These are phyloP conservation scores for Linepithema humile DNA, from an alignment of 1,140 invertebrate genomes.

Conservation along the genomic window DNA sequence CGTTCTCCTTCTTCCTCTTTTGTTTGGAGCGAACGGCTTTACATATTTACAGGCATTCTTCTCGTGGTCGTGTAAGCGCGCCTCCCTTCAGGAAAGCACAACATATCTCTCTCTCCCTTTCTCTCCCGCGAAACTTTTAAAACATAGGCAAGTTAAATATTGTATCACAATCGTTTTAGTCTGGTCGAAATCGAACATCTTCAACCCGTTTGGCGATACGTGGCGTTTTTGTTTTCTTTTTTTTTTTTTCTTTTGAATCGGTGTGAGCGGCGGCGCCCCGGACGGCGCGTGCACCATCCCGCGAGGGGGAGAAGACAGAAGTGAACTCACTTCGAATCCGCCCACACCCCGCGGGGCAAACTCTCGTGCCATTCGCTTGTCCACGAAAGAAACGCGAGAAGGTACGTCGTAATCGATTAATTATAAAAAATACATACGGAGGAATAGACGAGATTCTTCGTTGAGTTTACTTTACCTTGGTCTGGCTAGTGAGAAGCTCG, in stretches of 20 bases:
- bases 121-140: conserved; percentile 68
- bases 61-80: conserved; percentile 70
- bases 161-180: conserved; percentile 84
- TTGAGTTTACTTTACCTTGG: conserved; percentile 65
- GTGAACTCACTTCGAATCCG: conserved; percentile 47
- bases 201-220: conserved; percentile 81
- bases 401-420: conserved; percentile 55
- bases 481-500: conserved; percentile 57
- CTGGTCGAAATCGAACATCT: conserved; percentile 84
- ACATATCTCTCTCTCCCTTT: conserved; percentile 26
- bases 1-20: conserved; percentile 34
- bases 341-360: conserved; percentile 21
- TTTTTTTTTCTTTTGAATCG: too few relatives aligned
- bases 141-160: conserved; percentile 84
- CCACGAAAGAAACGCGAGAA: conserved; percentile 63
- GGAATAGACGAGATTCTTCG: conserved; percentile 67
- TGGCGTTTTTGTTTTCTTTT: too few relatives aligned
- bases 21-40: conserved; percentile 69
- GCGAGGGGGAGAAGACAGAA: conserved; percentile 35
- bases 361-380: conserved; percentile 62
- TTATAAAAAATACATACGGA: conserved; percentile 63
- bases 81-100: conserved; percentile 44
- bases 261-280: conserved; percentile 64
- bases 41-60: conserved; percentile 79
- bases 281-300: conserved; percentile 54